Evolutionary conservation across 2,797 vertebrate genomes (phyloP).

Genomic region (Poeciliopsis gracilis): DNA sequence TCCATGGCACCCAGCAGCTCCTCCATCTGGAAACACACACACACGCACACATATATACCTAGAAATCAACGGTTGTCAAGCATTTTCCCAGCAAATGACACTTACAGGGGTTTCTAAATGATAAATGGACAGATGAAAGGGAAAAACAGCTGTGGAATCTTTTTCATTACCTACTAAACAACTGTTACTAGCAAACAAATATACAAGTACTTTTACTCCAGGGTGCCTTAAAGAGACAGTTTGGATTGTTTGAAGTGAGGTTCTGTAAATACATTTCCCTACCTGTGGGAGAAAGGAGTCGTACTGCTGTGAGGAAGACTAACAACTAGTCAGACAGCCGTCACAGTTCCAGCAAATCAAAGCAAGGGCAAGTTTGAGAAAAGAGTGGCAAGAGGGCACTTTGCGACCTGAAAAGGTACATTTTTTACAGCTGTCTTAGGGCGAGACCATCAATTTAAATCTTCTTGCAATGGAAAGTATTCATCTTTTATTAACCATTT

Average conservation of each 20-base stretch:
- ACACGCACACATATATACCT: constrained; percentile 13
- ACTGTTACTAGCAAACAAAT: background rate
- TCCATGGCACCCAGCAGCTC: constrained; percentile 97
- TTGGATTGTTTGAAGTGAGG: background rate
- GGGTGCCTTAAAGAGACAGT: background rate
- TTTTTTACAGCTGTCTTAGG: background rate
- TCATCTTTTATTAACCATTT: background rate
- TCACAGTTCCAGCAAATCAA: background rate
- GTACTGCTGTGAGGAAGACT: background rate
- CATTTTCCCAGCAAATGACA: background rate
- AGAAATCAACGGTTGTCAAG: constrained; percentile 12
- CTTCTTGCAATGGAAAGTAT: background rate
- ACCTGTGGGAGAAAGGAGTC: background rate
- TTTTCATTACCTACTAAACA: constrained; percentile 59
- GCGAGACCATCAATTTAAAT: background rate
- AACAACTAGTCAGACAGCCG: no score
- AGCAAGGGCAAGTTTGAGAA: background rate
- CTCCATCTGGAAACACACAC: constrained; percentile 86
- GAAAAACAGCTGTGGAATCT: constrained; percentile 22
- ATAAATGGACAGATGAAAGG: constrained; percentile 24
- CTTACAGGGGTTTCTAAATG: constrained; percentile 9
- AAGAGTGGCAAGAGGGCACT: background rate
- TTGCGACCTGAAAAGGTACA: background rate
- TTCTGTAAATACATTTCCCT: background rate
- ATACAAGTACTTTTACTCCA: background rate